These are phyloP conservation scores for Bos indicus DNA, from an alignment of 2,113 vertebrate genomes.

Conservation along the genomic window DNA sequence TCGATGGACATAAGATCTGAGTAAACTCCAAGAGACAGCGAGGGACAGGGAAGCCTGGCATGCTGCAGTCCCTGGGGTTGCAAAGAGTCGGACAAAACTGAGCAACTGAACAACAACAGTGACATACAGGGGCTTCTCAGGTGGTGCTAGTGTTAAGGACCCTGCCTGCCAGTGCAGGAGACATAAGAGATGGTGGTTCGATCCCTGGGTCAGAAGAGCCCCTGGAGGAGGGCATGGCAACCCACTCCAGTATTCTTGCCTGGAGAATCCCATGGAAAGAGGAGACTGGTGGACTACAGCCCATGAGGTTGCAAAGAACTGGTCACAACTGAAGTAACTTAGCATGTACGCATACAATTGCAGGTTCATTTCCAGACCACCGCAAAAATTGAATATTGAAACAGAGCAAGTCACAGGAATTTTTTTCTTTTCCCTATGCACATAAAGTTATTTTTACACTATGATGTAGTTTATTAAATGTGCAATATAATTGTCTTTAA, in stretches of 20 bases:
- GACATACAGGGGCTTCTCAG: neutral
- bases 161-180: neutral
- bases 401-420: neutral
- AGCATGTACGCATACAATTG: neutral
- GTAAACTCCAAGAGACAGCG: neutral
- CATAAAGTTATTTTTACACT: neutral
- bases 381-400: neutral
- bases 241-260: neutral
- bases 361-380: neutral
- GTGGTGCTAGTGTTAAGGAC: neutral
- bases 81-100: neutral
- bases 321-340: neutral
- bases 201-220: neutral
- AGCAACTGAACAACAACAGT: neutral
- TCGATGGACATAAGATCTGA: neutral
- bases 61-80: neutral
- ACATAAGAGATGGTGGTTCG: neutral
- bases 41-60: neutral
- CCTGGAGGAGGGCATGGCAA: neutral
- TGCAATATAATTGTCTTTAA: neutral
- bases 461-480: neutral
- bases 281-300: neutral
- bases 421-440: neutral
- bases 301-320: neutral
- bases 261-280: neutral